Evolutionary conservation across 2,113 vertebrate genomes (phyloP).

Genomic region (Limnothrissa miodon): DNA sequence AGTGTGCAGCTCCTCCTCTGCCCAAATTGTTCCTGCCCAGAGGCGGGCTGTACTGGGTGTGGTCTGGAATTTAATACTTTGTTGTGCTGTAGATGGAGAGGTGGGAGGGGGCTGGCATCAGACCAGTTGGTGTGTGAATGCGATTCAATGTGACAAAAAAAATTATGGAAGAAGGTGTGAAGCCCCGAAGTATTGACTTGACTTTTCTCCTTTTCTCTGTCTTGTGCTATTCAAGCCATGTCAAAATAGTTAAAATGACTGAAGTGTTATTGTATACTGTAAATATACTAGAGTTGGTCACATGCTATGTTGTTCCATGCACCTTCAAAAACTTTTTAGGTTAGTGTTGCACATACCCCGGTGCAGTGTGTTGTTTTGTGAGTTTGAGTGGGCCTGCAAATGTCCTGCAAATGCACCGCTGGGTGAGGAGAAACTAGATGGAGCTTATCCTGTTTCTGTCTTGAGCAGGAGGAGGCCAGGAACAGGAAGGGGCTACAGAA

Average conservation of each 20-base stretch:
- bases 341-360: neutral
- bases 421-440: slow-evolving; percentile 22
- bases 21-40: slow-evolving; percentile 19
- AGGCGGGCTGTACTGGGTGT: slow-evolving; percentile 50
- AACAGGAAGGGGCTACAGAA: slow-evolving; percentile 36
- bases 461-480: slow-evolving; percentile 27
- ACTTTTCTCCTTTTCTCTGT: neutral
- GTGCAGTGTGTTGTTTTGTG: too few relatives aligned
- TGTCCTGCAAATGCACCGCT: slow-evolving; percentile 18
- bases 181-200: neutral
- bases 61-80: slow-evolving; percentile 50
- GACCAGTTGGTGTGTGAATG: slow-evolving; percentile 11
- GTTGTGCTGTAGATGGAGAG: slow-evolving; percentile 31
- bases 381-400: slow-evolving; percentile 27
- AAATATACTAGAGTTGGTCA: neutral
- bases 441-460: slow-evolving; percentile 40
- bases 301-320: neutral
- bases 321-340: neutral
- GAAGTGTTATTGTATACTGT: neutral
- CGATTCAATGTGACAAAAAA: neutral
- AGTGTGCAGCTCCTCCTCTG: slow-evolving; percentile 41
- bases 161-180: neutral
- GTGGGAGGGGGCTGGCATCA: slow-evolving; percentile 17
- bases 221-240: neutral
- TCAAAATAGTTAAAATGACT: neutral